Base-by-base conservation (phyloP, 2,113 vertebrate species). In the Mugil cephalus region DNA sequence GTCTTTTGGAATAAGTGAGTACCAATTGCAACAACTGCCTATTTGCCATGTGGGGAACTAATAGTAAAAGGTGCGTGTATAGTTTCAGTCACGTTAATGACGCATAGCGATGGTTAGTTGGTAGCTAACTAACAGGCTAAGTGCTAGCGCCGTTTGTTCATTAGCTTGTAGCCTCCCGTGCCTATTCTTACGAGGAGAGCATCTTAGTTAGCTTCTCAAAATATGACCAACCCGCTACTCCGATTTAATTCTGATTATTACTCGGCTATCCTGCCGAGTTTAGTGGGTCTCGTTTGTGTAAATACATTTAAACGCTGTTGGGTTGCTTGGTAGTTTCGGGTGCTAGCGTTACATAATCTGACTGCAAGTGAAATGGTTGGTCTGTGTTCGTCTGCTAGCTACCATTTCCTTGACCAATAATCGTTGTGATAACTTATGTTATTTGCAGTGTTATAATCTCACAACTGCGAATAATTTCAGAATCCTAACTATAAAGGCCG, bases 1-100 rank as follows among this genome's bases (percentile, higher is more conserved):
- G 83, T 89, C 71, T 82, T 87, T 91, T 93, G 88, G 87, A 91
- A 92, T 91, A 90, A 93, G 93, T 94, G 79, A 91, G 92, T 93
- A 78, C 15, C 7, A 7, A 30, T 52, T 45, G 24, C 36, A 1
- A 12, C 6, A 1, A 17, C 7, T 0, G 14, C 17, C 3, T 34
- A 3, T 39, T 2, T 73, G 4, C 24, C 2, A 3, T 0, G 6
- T 4, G 2, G 10, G 13, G 5, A 53, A 45, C 18, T 8, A 12
- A n/a, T 5, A 36, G 10, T 18, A 39, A 9, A 51, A 3, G 47
- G 15, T 69, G 58, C 39, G 21, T 30, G 4, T 64, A 62, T 46
- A 24, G 15, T 74, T 82, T 76, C 47, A 62, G 59, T 63, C n/a
- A 65, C 38, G 46, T 81, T 82, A 56, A 54, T 81, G 84, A 88